These are phyloP conservation scores for Mactra quadrangularis DNA, from an alignment of 1,140 invertebrate species.

Conservation along the genomic window DNA sequence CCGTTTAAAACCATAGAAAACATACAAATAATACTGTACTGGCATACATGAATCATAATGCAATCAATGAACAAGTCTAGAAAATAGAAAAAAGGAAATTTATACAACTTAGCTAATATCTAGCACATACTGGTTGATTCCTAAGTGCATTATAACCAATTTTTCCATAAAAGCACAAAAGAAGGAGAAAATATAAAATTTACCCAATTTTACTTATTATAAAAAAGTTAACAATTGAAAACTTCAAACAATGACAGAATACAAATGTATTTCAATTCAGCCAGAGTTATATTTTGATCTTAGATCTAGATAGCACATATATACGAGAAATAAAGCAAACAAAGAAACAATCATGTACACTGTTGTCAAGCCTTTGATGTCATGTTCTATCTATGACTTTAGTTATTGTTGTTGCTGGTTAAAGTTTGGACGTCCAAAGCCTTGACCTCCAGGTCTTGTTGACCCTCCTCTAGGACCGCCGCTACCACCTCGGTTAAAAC, in stretches of 20 bases:
- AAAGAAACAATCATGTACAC: constrained; percentile 1
- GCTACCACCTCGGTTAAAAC: constrained; percentile 17
- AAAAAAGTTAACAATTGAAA: neutral
- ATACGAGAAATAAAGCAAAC: neutral
- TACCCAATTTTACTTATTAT: neutral
- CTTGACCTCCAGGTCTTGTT: neutral
- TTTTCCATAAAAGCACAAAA: too few relatives aligned
- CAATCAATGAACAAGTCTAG: neutral
- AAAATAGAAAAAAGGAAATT: neutral
- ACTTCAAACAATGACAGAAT: neutral
- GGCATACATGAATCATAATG: neutral
- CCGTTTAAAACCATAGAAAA: neutral
- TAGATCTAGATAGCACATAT: neutral
- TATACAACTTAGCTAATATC: too few relatives aligned
- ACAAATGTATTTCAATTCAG: neutral
- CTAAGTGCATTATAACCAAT: too few relatives aligned
- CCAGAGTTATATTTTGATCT: neutral
- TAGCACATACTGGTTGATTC: too few relatives aligned
- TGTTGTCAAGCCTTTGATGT: neutral
- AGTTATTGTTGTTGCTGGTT: constrained; percentile 50
- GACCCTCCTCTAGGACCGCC: neutral
- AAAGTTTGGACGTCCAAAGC: constrained; percentile 58
- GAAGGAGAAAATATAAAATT: too few relatives aligned
- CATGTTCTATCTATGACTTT: neutral
- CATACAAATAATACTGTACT: neutral